Conservation (phyloP, 35 echinoderm and acorn worm genomes). For the Ptychodera flava region DNA sequence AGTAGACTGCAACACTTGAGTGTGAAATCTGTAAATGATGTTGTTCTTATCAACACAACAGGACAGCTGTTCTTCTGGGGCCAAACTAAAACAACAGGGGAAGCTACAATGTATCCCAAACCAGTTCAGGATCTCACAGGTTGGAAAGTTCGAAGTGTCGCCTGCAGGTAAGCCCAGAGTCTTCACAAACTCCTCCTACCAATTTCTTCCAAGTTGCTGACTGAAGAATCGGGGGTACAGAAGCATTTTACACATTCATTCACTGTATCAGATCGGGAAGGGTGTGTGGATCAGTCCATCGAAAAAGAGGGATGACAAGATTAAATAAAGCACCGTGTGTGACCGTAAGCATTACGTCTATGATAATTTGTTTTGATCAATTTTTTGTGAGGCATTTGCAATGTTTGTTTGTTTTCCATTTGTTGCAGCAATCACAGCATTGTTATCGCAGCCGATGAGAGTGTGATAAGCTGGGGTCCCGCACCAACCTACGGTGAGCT, state of each 20-base stretch:
- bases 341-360: too few species aligned
- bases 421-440: slow-evolving; percentile 79
- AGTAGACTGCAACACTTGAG: too few species aligned
- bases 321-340: too few species aligned
- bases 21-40: too few species aligned
- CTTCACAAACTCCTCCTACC: not conserved
- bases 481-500: slow-evolving; percentile 95
- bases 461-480: slow-evolving; percentile 91
- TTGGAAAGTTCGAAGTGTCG: slow-evolving; percentile 80
- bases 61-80: slow-evolving; percentile 94
- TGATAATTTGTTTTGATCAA: too few species aligned
- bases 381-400: not conserved
- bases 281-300: too few species aligned
- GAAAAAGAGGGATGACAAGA: too few species aligned
- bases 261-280: too few species aligned
- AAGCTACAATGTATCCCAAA: slow-evolving; percentile 98
- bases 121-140: slow-evolving; percentile 76
- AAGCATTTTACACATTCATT: too few species aligned
- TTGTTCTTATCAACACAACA: too few species aligned
- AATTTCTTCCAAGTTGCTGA: too few species aligned
- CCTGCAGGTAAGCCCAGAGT: slow-evolving; percentile 73
- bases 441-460: slow-evolving; percentile 82
- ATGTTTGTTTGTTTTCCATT: slow-evolving; percentile 12
- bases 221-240: too few species aligned
- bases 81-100: slow-evolving; percentile 95